These are phyloP conservation scores for Parasteatoda lunata DNA, from an alignment of 2,888 invertebrate genomes.

Conservation along the genomic window DNA sequence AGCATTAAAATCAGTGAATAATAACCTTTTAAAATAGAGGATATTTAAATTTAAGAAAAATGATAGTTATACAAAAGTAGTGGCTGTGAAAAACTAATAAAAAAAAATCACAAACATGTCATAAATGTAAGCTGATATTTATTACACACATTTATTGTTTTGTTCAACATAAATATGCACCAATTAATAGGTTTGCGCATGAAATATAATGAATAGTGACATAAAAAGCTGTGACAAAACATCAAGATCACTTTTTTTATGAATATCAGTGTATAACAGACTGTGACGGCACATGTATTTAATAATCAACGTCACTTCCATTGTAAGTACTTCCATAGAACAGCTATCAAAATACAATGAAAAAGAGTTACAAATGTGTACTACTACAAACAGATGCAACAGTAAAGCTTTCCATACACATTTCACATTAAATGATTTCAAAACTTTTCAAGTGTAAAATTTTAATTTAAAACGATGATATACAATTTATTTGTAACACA, in stretches of 20 bases:
- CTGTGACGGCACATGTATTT: conserved; percentile 35
- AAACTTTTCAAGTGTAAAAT: conserved; percentile 10
- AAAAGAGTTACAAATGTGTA: conserved; percentile 41
- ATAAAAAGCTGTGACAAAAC: conserved; percentile 62
- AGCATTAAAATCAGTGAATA: no score
- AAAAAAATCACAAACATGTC: no score
- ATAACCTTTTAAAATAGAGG: no score
- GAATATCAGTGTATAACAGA: conserved; percentile 38
- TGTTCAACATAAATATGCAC: conserved; percentile 67
- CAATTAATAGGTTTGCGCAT: conserved; percentile 41
- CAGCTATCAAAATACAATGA: conserved; percentile 42
- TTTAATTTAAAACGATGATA: conserved; percentile 38
- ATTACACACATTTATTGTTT: conserved; percentile 59
- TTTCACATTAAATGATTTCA: conserved; percentile 45
- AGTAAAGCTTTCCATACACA: conserved; percentile 43
- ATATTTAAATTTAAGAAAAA: no score
- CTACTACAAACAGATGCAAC: conserved; percentile 60
- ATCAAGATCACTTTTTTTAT: conserved; percentile 47
- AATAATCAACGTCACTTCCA: conserved; percentile 24
- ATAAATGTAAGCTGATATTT: conserved; percentile 37
- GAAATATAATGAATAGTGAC: conserved; percentile 44
- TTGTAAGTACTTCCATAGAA: conserved; percentile 37
- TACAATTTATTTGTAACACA: conserved; percentile 40
- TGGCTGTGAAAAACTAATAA: no score
- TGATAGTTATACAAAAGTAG: no score